Evolutionary conservation across 2,113 vertebrate genomes (phyloP).

Genomic region (Gallinago media): DNA sequence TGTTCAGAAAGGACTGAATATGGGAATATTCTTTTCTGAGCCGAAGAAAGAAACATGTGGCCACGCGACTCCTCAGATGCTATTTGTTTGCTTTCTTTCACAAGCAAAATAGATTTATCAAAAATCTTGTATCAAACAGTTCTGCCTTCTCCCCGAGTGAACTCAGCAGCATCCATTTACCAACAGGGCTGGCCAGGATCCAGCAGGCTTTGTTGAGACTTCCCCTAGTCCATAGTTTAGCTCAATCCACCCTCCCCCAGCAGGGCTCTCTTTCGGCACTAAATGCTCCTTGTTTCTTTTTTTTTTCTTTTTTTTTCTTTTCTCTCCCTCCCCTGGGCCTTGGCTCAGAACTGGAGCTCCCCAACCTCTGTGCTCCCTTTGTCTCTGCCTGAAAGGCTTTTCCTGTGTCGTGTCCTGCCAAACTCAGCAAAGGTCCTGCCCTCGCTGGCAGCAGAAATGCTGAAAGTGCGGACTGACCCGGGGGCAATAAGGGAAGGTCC

Average conservation of each 20-base stretch:
- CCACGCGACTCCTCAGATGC: background rate
- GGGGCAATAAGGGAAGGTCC: background rate
- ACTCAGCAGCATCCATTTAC: background rate
- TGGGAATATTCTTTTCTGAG: background rate
- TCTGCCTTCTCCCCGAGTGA: background rate
- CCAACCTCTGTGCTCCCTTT: constrained; percentile 39
- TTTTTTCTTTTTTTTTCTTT: background rate
- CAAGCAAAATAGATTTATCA: constrained; percentile 2
- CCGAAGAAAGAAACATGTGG: background rate
- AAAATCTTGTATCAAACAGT: background rate
- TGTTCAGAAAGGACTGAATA: background rate
- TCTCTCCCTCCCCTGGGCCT: background rate
- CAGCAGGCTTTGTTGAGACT: constrained; percentile 25
- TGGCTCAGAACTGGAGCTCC: constrained; percentile 9
- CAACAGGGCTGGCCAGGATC: background rate
- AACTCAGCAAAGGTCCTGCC: background rate
- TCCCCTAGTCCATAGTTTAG: background rate
- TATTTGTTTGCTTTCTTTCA: background rate
- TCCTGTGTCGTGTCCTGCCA: constrained; percentile 11
- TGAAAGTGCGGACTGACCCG: background rate
- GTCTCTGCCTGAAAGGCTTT: constrained; percentile 26
- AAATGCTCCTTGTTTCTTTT: constrained; percentile 11
- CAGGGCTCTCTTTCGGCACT: constrained; percentile 2
- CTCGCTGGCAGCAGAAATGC: background rate
- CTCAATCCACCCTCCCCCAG: background rate